Percentiles rank a stretch among this genome's conserved stretches.
Evolutionary conservation across 2,113 vertebrate genomes (phyloP).

Genomic region (Lepidothrix coronata): DNA sequence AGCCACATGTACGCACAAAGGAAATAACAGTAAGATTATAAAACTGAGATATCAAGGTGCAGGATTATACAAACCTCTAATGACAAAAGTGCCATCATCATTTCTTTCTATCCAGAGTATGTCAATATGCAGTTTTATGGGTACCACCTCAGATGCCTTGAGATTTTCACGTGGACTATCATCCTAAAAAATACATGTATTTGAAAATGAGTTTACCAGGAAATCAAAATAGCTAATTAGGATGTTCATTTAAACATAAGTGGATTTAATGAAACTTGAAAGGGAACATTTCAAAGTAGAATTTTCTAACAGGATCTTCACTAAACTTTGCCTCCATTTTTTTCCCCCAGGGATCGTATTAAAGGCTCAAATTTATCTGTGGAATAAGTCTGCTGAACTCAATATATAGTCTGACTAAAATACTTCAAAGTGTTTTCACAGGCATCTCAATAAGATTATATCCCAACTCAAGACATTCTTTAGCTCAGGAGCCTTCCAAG

Average conservation of each 20-base stretch:
- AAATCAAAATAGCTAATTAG: constrained; percentile 4
- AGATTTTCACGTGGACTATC: constrained; percentile 82
- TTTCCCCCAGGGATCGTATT: not conserved
- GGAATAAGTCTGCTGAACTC: constrained; percentile 16
- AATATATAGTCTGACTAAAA: not conserved
- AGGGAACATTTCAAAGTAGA: not conserved
- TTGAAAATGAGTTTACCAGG: not conserved
- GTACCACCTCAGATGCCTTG: constrained; percentile 73
- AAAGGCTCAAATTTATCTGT: constrained; percentile 2
- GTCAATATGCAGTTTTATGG: constrained; percentile 85
- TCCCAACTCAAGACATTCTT: not conserved
- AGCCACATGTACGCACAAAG: not conserved
- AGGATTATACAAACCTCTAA: constrained; percentile 82
- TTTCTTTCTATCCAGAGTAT: constrained; percentile 86
- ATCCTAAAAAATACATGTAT: constrained; percentile 77
- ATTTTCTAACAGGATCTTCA: not conserved
- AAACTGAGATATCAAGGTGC: not conserved
- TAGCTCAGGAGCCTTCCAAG: not conserved
- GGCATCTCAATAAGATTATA: constrained; percentile 39
- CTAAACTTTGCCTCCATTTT: not conserved
- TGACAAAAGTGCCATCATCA: constrained; percentile 90
- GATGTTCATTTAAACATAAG: not conserved
- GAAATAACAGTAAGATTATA: not conserved
- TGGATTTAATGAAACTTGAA: not conserved
- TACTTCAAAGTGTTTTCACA: constrained; percentile 53